Conservation (phyloP, 2,113 vertebrate genomes). For the Cheirogaleus medius region DNA sequence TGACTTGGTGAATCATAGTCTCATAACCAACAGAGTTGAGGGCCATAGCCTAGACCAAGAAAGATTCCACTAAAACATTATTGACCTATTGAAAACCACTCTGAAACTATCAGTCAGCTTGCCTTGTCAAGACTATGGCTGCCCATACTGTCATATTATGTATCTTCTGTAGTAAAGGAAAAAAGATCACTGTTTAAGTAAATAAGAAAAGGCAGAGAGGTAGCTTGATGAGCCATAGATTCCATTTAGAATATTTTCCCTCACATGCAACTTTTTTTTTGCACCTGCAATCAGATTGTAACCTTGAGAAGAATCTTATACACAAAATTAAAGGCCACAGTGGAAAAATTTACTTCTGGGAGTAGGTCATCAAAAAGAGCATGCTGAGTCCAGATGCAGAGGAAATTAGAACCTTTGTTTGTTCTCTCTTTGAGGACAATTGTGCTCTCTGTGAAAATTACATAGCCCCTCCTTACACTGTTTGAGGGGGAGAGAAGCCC, state of each 20-base stretch:
- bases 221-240: constrained; percentile 59
- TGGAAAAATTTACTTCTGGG: constrained; percentile 76
- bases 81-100: neutral
- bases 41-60: neutral
- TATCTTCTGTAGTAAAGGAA: constrained; percentile 34
- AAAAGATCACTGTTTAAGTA: constrained; percentile 35
- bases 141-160: neutral
- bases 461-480: constrained; percentile 13
- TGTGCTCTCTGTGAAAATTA: constrained; percentile 73
- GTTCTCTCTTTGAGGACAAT: constrained; percentile 67
- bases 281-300: constrained; percentile 73
- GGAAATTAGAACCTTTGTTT: constrained; percentile 74
- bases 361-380: constrained; percentile 65
- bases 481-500: constrained; percentile 11
- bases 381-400: constrained; percentile 58
- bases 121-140: constrained; percentile 16
- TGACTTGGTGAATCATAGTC: constrained; percentile 5
- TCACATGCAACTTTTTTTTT: constrained; percentile 48
- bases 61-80: neutral
- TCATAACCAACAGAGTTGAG: neutral
- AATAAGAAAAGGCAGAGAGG: constrained; percentile 25
- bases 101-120: constrained; percentile 1
- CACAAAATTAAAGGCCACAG: constrained; percentile 68
- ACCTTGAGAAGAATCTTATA: constrained; percentile 69
- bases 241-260: constrained; percentile 63